phyloP scores from a whole-genome alignment of 2,113 vertebrate species.

The Chaetodon trifascialis region DNA sequence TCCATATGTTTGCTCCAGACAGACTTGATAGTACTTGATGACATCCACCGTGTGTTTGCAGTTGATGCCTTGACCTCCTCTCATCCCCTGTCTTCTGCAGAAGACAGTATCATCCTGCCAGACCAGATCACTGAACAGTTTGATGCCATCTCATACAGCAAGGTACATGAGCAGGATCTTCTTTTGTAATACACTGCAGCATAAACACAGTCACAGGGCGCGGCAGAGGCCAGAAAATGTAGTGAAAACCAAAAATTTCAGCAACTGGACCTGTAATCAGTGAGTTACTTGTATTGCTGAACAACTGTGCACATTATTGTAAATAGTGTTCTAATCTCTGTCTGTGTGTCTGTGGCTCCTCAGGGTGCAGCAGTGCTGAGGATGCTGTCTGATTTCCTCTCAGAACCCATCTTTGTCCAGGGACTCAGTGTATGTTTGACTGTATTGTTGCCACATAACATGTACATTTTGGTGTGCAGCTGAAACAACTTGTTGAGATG shows the following conservation, averaged over 20 bases:
- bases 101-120: conserved; percentile 85
- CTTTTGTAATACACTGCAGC: neutral
- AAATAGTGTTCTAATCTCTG: neutral
- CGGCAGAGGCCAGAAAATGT: neutral
- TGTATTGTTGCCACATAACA: neutral
- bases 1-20: conserved; percentile 81
- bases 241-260: neutral
- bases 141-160: conserved; percentile 93
- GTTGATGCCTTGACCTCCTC: conserved; percentile 89
- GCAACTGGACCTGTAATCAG: neutral
- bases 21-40: conserved; percentile 89
- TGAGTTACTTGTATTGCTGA: neutral
- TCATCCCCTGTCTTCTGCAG: conserved; percentile 88
- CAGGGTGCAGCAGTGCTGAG: conserved; percentile 93
- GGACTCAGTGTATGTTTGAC: conserved; percentile 87
- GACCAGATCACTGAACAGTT: conserved; percentile 92
- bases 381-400: conserved; percentile 93
- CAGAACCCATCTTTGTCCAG: conserved; percentile 84
- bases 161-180: conserved; percentile 71
- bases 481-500: neutral
- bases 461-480: neutral
- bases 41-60: conserved; percentile 88
- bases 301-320: neutral
- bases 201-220: neutral
- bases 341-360: conserved; percentile 23